Conservation (phyloP, 2,888 invertebrate genomes). For the Stramonita haemastoma region DNA sequence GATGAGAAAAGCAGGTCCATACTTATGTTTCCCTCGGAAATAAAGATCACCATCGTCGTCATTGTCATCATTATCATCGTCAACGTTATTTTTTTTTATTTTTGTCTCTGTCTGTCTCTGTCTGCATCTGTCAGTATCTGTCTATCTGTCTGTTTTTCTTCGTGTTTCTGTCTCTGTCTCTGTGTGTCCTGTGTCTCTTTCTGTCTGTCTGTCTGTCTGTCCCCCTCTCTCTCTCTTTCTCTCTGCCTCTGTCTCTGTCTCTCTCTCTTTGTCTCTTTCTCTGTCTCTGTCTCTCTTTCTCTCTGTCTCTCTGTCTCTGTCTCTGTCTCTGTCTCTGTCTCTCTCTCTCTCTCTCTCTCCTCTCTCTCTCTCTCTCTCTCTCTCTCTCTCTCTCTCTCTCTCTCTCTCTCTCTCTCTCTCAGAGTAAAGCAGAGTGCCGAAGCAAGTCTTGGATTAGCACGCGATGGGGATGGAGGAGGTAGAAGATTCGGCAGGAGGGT, state of each 20-base stretch:
- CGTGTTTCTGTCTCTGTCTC: no score
- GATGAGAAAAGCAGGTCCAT: no score
- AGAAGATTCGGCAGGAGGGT: not conserved
- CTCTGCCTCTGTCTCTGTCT: not conserved
- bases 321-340: not conserved
- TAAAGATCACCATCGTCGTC: no score
- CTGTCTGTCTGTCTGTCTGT: not conserved
- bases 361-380: constrained; percentile 10
- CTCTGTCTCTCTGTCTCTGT: not conserved
- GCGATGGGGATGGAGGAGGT: not conserved
- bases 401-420: no score
- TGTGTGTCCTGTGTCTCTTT: not conserved
- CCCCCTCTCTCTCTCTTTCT: not conserved
- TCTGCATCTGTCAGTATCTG: no score
- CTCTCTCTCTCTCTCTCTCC: not conserved
- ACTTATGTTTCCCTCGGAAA: no score
- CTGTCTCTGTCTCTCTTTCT: not conserved
- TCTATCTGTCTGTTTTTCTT: no score
- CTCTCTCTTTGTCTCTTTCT: not conserved
- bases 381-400: constrained; percentile 17
- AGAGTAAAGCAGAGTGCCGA: not conserved
- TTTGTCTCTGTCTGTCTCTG: no score
- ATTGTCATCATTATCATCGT: no score
- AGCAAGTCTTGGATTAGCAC: not conserved
- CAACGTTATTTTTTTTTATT: no score